Conservation (phyloP, 1,140 invertebrate genomes). For the Triops cancriformis region DNA sequence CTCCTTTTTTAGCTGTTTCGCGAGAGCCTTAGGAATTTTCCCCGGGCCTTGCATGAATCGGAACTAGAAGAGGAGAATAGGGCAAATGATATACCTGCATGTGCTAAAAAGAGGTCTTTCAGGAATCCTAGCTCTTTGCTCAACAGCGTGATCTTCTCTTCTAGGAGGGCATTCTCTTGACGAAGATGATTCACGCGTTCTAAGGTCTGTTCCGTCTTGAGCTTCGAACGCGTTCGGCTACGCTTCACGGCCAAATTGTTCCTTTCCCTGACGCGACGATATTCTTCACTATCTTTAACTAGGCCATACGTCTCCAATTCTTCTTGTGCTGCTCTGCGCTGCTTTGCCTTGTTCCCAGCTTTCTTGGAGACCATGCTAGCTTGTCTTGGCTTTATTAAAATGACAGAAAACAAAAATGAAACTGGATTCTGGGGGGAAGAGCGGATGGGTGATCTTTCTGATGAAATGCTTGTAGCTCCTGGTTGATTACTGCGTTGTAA, state of each 20-base stretch:
- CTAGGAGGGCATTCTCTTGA: constrained; percentile 71
- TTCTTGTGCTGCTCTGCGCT: constrained; percentile 33
- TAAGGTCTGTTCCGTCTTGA: constrained; percentile 65
- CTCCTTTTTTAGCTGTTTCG: background rate
- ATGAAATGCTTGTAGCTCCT: background rate
- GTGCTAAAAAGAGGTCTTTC: constrained; percentile 75
- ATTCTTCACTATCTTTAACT: constrained; percentile 66
- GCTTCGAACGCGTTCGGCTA: constrained; percentile 75
- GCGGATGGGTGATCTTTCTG: background rate
- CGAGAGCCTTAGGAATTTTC: background rate
- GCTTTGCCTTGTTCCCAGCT: constrained; percentile 17
- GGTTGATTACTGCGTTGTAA: background rate
- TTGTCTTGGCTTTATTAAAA: background rate
- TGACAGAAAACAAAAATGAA: background rate
- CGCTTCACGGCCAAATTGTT: constrained; percentile 85
- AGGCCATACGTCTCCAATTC: constrained; percentile 38
- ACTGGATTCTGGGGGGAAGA: background rate
- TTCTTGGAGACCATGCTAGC: background rate
- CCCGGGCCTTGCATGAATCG: background rate
- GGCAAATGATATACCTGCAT: constrained; percentile 51
- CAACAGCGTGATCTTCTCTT: constrained; percentile 75
- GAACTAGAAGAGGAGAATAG: constrained; percentile 15
- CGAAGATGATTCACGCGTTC: constrained; percentile 65
- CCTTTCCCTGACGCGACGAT: constrained; percentile 64
- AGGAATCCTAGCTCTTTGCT: constrained; percentile 75